These are phyloP conservation scores for Nomada flava DNA, from an alignment of 2,888 invertebrate genomes.

Conservation along the genomic window DNA sequence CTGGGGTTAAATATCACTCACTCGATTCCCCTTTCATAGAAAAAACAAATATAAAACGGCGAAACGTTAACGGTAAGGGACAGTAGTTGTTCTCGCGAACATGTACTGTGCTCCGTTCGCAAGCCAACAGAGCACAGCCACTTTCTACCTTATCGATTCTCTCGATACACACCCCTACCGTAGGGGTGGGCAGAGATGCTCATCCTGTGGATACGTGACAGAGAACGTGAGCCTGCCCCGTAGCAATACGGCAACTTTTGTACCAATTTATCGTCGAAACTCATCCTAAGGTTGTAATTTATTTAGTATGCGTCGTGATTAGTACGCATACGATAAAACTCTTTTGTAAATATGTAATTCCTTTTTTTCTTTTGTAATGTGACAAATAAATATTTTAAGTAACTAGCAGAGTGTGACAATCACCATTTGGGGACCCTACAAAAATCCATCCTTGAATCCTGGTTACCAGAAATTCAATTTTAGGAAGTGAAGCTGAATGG, in stretches of 20 bases:
- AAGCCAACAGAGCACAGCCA: slow-evolving; percentile 30
- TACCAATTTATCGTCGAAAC: slow-evolving; percentile 13
- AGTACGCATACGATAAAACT: slow-evolving; percentile 11
- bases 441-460: no score
- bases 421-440: background rate
- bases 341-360: slow-evolving; percentile 70
- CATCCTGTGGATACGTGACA: slow-evolving; percentile 19
- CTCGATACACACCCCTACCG: slow-evolving; percentile 35
- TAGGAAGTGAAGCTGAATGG: no score
- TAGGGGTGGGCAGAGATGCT: slow-evolving; percentile 35
- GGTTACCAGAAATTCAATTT: no score
- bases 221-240: background rate
- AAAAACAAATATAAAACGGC: background rate
- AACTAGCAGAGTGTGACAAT: background rate
- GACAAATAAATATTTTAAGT: slow-evolving; percentile 60
- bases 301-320: slow-evolving; percentile 24
- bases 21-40: slow-evolving; percentile 3
- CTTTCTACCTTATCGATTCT: slow-evolving; percentile 67
- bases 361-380: slow-evolving; percentile 58
- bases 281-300: slow-evolving; percentile 54
- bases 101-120: slow-evolving; percentile 17
- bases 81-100: background rate
- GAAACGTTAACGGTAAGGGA: slow-evolving; percentile 4
- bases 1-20: slow-evolving; percentile 33
- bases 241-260: slow-evolving; percentile 4